These are phyloP conservation scores for Drosophila simulans DNA, from an alignment of 1,140 invertebrate genomes.

Conservation along the genomic window DNA sequence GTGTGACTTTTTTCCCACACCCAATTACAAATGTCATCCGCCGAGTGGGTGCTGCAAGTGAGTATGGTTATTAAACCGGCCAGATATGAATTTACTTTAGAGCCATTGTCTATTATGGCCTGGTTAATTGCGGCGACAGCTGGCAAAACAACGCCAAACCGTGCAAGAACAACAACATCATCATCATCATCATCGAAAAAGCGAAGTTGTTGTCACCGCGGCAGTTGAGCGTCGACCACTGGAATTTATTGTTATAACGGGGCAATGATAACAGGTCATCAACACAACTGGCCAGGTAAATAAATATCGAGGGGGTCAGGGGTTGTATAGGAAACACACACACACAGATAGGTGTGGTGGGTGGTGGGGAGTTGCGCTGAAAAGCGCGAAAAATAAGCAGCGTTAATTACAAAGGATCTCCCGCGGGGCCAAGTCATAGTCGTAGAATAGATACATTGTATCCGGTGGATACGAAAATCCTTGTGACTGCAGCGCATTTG, in stretches of 20 bases:
- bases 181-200: conserved; percentile 2
- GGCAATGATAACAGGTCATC: conserved; percentile 81
- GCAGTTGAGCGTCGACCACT: conserved; percentile 27
- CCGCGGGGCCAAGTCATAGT: conserved; percentile 39
- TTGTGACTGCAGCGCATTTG: conserved; percentile 12
- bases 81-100: conserved; percentile 71
- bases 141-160: conserved; percentile 78
- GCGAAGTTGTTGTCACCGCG: conserved; percentile 48
- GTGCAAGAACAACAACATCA: conserved; percentile 67
- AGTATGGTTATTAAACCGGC: conserved; percentile 9
- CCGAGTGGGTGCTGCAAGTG: neutral
- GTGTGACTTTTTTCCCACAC: conserved; percentile 33
- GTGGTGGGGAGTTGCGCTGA: neutral
- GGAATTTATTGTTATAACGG: conserved; percentile 82
- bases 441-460: conserved; percentile 30
- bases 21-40: conserved; percentile 34
- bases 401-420: conserved; percentile 72
- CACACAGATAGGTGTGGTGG: neutral
- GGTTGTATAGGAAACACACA: too few relatives aligned
- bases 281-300: conserved; percentile 79
- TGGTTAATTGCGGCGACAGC: conserved; percentile 80
- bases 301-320: conserved; percentile 52
- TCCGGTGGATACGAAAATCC: conserved; percentile 12
- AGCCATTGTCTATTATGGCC: conserved; percentile 75
- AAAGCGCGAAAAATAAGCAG: conserved; percentile 70